Conservation (phyloP, 2,888 invertebrate species). For the Drosophila kokeensis region DNA sequence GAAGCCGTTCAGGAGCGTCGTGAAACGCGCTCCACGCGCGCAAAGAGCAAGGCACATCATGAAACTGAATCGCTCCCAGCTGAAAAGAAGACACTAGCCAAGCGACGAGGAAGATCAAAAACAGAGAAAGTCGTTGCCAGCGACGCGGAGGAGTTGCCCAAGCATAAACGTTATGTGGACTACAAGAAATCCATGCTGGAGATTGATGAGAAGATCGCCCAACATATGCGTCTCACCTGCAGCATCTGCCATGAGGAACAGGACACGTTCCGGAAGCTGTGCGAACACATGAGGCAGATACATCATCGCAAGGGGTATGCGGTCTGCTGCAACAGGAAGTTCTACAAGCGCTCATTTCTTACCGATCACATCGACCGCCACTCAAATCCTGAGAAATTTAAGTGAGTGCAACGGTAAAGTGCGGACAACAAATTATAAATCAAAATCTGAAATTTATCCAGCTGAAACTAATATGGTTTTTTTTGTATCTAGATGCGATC, state of each 20-base stretch:
- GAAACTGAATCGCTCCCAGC: conserved; percentile 8
- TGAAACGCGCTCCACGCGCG: conserved; percentile 56
- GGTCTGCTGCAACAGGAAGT: conserved; percentile 83
- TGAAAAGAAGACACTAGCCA: conserved; percentile 1
- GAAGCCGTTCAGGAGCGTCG: conserved; percentile 45
- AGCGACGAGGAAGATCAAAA: conserved; percentile 36
- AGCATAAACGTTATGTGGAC: conserved; percentile 51
- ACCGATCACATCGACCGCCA: conserved; percentile 84
- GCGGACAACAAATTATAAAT: conserved; percentile 3
- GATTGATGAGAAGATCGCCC: conserved; percentile 81
- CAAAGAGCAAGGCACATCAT: conserved; percentile 57
- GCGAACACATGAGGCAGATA: conserved; percentile 73
- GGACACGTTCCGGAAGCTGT: conserved; percentile 73
- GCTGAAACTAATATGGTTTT: background rate
- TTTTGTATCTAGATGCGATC: conserved; percentile 62
- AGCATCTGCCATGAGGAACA: conserved; percentile 77
- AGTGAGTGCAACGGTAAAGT: conserved; percentile 71
- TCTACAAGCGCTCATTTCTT: conserved; percentile 81
- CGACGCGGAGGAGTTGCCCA: conserved; percentile 8
- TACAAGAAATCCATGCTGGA: conserved; percentile 68
- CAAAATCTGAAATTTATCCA: background rate
- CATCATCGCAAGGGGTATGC: conserved; percentile 81
- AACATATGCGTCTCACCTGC: conserved; percentile 82
- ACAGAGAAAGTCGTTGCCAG: conserved; percentile 7
- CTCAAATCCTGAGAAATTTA: conserved; percentile 83